A percentile compares a stretch with the other conserved stretches of the same genome.
Conservation (phyloP, 2,797 vertebrate genomes). For the Parauchenoglanis ngamensis region DNA sequence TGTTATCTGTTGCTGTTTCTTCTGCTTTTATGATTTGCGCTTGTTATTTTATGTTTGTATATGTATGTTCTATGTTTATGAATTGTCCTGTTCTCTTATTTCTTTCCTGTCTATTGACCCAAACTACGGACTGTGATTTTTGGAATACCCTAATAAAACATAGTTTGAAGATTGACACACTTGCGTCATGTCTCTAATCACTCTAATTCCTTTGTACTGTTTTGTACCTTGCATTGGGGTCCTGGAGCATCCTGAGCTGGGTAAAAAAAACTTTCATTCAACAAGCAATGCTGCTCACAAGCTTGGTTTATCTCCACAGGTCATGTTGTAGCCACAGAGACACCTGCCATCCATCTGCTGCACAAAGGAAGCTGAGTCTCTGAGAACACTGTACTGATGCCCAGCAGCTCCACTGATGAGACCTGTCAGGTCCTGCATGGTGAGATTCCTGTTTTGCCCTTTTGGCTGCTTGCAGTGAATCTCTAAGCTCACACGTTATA, state of each 20-base stretch:
- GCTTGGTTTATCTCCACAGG: slow-evolving; percentile 70
- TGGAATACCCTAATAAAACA: neutral
- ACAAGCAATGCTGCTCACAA: slow-evolving; percentile 47
- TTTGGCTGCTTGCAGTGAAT: neutral
- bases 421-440: slow-evolving; percentile 63
- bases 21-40: neutral
- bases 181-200: neutral
- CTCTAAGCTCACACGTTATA: neutral
- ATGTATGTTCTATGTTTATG: no score
- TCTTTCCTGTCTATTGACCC: neutral
- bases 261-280: neutral
- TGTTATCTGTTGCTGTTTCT: neutral
- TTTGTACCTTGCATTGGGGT: neutral
- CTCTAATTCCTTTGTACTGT: neutral
- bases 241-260: neutral
- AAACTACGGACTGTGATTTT: neutral
- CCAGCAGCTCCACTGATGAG: slow-evolving; percentile 60
- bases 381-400: slow-evolving; percentile 60
- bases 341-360: slow-evolving; percentile 64
- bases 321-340: slow-evolving; percentile 67
- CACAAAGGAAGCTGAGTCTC: slow-evolving; percentile 54
- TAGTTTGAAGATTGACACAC: neutral
- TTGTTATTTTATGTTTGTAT: neutral
- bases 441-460: slow-evolving; percentile 56
- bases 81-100: neutral